Evolutionary conservation across 2,797 vertebrate genomes (phyloP).

Genomic region (Limnodromus scolopaceus): DNA sequence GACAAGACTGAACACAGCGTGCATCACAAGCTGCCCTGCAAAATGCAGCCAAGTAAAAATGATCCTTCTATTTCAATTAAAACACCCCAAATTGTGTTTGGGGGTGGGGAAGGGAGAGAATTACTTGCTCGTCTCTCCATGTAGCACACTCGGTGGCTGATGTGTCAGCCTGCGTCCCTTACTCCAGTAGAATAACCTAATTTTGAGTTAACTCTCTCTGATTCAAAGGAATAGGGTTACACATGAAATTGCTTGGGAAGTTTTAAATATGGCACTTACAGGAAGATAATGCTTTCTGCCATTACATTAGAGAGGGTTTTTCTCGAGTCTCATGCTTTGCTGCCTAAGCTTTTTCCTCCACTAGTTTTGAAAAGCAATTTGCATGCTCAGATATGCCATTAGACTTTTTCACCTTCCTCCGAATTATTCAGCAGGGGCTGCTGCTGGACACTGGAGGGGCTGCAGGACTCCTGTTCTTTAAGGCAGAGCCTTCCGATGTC

Average conservation of each 20-base stretch:
- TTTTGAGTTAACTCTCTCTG: slow-evolving; percentile 2
- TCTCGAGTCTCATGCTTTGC: background rate
- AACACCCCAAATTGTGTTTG: background rate
- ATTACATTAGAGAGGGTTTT: background rate
- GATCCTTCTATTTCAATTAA: slow-evolving; percentile 30
- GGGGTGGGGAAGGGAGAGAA: background rate
- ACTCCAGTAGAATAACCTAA: background rate
- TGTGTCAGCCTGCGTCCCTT: background rate
- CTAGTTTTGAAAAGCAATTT: slow-evolving; percentile 25
- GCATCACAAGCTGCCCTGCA: slow-evolving; percentile 4
- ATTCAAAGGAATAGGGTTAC: background rate
- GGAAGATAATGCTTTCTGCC: background rate
- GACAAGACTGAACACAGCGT: background rate
- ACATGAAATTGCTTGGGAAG: background rate
- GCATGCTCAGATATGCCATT: background rate
- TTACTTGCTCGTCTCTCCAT: background rate
- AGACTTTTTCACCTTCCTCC: background rate
- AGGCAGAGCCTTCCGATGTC: background rate
- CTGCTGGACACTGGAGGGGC: background rate
- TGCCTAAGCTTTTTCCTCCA: slow-evolving; percentile 31
- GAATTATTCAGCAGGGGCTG: background rate
- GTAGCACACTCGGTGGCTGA: background rate
- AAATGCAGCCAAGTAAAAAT: slow-evolving; percentile 24
- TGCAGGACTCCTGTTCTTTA: background rate
- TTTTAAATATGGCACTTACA: slow-evolving; percentile 5